These are phyloP conservation scores for Leucophenga varia DNA, from an alignment of 1,140 invertebrate species.

Conservation along the genomic window DNA sequence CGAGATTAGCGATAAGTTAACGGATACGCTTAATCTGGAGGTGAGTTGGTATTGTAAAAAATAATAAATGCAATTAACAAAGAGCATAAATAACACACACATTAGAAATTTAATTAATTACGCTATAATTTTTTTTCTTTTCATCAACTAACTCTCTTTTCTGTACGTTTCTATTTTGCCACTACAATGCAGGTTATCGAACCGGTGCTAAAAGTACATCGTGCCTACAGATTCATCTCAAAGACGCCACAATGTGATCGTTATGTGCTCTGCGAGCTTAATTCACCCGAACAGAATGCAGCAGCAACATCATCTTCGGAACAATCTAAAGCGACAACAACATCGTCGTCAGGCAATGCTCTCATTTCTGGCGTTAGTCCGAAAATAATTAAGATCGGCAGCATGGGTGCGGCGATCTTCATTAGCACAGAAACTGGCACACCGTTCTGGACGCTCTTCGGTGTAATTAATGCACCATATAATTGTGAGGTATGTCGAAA, in stretches of 20 bases:
- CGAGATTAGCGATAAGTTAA: constrained; percentile 72
- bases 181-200: constrained; percentile 63
- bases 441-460: constrained; percentile 63
- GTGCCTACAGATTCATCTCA: constrained; percentile 72
- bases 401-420: constrained; percentile 63
- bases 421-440: constrained; percentile 60
- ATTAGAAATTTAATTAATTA: constrained; percentile 52
- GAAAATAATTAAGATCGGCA: constrained; percentile 70
- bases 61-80: constrained; percentile 10
- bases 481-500: constrained; percentile 59
- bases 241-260: constrained; percentile 70
- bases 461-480: constrained; percentile 59
- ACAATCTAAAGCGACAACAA: constrained; percentile 29
- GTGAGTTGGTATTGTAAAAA: constrained; percentile 24
- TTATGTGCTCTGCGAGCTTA: constrained; percentile 75
- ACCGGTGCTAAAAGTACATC: constrained; percentile 71
- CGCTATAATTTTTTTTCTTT: constrained; percentile 33
- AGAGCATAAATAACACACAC: constrained; percentile 9
- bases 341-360: constrained; percentile 27
- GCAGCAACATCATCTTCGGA: constrained; percentile 53
- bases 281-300: constrained; percentile 62
- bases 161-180: constrained; percentile 6
- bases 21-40: constrained; percentile 76
- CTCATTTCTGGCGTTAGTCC: constrained; percentile 63
- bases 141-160: not conserved